Evolutionary conservation across 2,113 vertebrate species (phyloP), one percentile per base, ranked within the genome.

Genomic region (Grantiella picta): DNA sequence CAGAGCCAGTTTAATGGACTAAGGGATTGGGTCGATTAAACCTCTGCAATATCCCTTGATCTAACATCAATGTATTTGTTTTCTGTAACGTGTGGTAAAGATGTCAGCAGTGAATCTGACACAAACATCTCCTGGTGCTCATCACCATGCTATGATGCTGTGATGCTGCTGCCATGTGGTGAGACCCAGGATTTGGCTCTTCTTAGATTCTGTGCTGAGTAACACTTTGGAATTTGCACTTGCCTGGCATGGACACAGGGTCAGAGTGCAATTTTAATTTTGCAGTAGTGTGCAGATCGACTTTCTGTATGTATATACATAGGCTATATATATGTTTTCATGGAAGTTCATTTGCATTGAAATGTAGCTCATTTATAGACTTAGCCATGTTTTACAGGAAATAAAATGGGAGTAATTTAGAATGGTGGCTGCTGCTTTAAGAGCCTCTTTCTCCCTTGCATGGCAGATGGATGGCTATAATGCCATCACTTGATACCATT

Each of bases 401-500:
- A 83, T 27, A 54, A 83, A 95, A 93, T 4, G 25, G 23, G 59
- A 93, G 59, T 64, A 7, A 40, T 83, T 96, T 61, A 70, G 56
- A 64, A 86, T 44, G 69, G 93, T 60, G 75, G 83, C 87, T 97
- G 82, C 78, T 95, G 84, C 96, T 97, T 97, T 92, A 95, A 97
- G 84, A 64, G 33, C n/a, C 36, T 90, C 89, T 71, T 96, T 93
- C 76, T 36, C 92, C 91, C 29, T 12, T 83, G 61, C 75, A 93
- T 89, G 92, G 93, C 97, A 97, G 97, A 97, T 97, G 97, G 90
- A 44, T 86, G 81, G 94, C 94, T 96, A 45, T 96, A 97, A 97
- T 97, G 94, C 93, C 97, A 97, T 87, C 96, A 90, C 95, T 98
- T 97, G 96, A 97, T 96, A 96, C 89, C 87, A 69, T 94, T 94